Evolutionary conservation across 2,888 invertebrate species (phyloP).

Genomic region (Hedya salicella): DNA sequence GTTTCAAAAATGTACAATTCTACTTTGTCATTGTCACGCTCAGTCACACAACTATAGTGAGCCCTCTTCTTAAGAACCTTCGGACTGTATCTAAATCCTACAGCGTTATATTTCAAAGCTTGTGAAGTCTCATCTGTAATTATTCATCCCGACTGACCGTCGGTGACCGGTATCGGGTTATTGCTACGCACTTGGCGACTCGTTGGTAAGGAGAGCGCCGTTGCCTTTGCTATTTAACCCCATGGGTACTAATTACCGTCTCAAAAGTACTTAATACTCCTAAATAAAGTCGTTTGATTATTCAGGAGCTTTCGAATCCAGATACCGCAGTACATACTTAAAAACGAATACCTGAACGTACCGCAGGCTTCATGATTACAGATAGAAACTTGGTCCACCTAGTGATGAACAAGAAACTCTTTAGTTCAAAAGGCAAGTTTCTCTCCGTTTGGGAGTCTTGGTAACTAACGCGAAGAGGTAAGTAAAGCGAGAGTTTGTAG

Average conservation of each 20-base stretch:
- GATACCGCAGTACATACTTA: too few relatives aligned
- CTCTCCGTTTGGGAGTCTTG: conserved; percentile 52
- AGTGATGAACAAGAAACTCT: conserved; percentile 53
- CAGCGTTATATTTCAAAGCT: conserved; percentile 76
- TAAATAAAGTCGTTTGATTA: conserved; percentile 4
- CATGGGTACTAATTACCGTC: conserved; percentile 11
- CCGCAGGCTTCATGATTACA: conserved; percentile 46
- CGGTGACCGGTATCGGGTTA: conserved; percentile 70
- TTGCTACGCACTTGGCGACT: conserved; percentile 60
- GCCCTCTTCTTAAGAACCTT: conserved; percentile 52
- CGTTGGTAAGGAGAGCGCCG: conserved; percentile 50
- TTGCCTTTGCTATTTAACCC: conserved; percentile 47
- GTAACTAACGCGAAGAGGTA: conserved; percentile 46
- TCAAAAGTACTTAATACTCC: conserved; percentile 9
- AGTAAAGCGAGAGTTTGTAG: conserved; percentile 56
- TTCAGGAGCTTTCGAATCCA: not conserved
- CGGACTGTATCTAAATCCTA: conserved; percentile 61
- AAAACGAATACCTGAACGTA: conserved; percentile 36
- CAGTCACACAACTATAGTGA: not conserved
- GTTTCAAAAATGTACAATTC: not conserved
- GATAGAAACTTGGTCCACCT: conserved; percentile 56
- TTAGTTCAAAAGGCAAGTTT: conserved; percentile 59
- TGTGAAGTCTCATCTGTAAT: conserved; percentile 71
- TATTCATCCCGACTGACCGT: conserved; percentile 70
- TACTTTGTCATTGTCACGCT: not conserved